phyloP scores from a whole-genome alignment of 1,140 invertebrate genomes.

The Xylocopa sonorina region DNA sequence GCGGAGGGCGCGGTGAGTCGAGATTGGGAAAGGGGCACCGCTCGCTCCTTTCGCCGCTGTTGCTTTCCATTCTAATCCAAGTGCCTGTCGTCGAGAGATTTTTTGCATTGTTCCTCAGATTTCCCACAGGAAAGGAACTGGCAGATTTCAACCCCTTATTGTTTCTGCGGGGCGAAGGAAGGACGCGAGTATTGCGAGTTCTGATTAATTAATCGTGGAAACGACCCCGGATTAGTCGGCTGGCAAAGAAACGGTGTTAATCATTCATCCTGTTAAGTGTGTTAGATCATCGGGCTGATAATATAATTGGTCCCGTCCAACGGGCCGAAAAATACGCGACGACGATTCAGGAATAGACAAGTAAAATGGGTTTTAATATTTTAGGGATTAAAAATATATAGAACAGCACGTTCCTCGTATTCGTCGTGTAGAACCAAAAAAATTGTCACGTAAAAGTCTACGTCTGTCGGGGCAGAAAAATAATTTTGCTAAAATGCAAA shows the following conservation, averaged over 20 bases:
- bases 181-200: slow-evolving; percentile 29
- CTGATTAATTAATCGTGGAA: slow-evolving; percentile 56
- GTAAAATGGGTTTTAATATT: background rate
- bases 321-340: background rate
- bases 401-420: background rate
- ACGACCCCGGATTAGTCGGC: slow-evolving; percentile 15
- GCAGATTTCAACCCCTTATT: slow-evolving; percentile 61
- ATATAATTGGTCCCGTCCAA: background rate
- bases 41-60: slow-evolving; percentile 64
- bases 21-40: slow-evolving; percentile 66
- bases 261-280: background rate
- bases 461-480: background rate
- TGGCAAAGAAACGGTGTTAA: slow-evolving; percentile 26
- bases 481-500: background rate
- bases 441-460: background rate
- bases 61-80: slow-evolving; percentile 73
- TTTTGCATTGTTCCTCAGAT: slow-evolving; percentile 71
- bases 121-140: slow-evolving; percentile 72
- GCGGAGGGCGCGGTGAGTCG: slow-evolving; percentile 55
- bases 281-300: background rate
- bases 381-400: background rate
- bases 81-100: slow-evolving; percentile 71
- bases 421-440: background rate
- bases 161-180: slow-evolving; percentile 44
- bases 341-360: background rate